Conservation (phyloP, 2,797 vertebrate species). For the Poeciliopsis paucimaculata region DNA sequence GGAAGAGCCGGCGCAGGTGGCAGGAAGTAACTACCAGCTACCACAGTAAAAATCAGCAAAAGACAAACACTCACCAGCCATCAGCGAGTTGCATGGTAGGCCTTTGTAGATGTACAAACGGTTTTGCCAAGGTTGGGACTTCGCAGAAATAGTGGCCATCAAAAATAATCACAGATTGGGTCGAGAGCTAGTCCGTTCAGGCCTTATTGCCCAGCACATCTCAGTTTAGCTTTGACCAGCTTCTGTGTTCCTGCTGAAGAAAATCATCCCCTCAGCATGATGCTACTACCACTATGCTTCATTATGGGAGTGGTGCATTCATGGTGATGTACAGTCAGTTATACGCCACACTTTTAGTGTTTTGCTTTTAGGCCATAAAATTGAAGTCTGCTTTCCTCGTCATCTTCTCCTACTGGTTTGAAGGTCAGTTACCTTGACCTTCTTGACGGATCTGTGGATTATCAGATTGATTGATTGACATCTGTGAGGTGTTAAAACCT, state of each 20-base stretch:
- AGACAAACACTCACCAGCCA: slow-evolving; percentile 71
- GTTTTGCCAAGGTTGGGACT: slow-evolving; percentile 51
- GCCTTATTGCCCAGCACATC: not conserved
- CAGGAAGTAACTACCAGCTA: not conserved
- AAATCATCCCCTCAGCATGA: not conserved
- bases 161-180: not conserved
- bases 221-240: not conserved
- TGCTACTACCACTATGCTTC: not conserved
- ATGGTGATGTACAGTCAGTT: not conserved
- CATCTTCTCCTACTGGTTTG: not conserved
- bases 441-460: not conserved
- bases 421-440: not conserved
- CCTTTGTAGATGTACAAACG: slow-evolving; percentile 61
- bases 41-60: not conserved
- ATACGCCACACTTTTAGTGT: not conserved
- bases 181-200: not conserved
- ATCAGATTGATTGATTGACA: not conserved
- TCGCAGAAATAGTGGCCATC: slow-evolving; percentile 61
- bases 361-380: not conserved
- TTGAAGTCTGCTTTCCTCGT: not conserved
- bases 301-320: not conserved
- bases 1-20: not conserved
- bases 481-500: not conserved
- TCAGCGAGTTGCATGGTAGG: slow-evolving; percentile 74
- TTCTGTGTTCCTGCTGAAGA: not conserved